These are phyloP conservation scores for Ptilorrhoa leucosticta DNA, from an alignment of 2,113 vertebrate genomes.

Conservation along the genomic window DNA sequence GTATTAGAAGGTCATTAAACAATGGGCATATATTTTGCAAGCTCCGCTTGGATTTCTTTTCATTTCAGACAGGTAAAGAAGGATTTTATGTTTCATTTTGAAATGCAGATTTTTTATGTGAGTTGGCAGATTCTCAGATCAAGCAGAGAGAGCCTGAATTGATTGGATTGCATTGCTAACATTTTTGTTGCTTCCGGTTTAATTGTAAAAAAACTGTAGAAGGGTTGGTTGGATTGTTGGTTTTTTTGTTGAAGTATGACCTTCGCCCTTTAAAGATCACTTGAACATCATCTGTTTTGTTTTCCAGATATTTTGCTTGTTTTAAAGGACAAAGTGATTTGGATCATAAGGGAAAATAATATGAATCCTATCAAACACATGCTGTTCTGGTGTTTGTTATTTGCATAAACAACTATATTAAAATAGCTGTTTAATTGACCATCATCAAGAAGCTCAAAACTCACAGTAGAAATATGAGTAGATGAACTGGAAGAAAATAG, in stretches of 20 bases:
- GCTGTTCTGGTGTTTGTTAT: neutral
- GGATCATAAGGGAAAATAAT: neutral
- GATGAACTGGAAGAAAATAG: neutral
- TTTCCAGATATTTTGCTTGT: neutral
- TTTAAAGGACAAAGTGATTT: neutral
- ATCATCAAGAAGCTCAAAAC: slow-evolving; percentile 15
- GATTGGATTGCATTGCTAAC: neutral
- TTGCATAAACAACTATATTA: neutral
- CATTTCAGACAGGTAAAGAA: slow-evolving; percentile 29
- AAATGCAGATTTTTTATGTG: slow-evolving; percentile 10
- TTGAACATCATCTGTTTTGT: neutral
- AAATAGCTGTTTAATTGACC: slow-evolving; percentile 23
- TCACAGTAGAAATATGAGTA: neutral
- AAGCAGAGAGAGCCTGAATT: neutral
- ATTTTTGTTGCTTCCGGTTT: neutral
- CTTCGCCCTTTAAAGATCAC: neutral
- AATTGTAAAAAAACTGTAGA: neutral
- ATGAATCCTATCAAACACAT: slow-evolving; percentile 29
- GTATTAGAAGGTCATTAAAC: slow-evolving; percentile 52
- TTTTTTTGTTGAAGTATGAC: neutral
- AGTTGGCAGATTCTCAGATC: neutral
- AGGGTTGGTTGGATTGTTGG: neutral
- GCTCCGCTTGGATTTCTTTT: neutral
- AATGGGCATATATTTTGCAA: neutral
- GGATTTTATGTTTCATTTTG: slow-evolving; percentile 31